These are phyloP conservation scores for Corynorhinus townsendii DNA, from an alignment of 2,113 vertebrate species.

Conservation along the genomic window DNA sequence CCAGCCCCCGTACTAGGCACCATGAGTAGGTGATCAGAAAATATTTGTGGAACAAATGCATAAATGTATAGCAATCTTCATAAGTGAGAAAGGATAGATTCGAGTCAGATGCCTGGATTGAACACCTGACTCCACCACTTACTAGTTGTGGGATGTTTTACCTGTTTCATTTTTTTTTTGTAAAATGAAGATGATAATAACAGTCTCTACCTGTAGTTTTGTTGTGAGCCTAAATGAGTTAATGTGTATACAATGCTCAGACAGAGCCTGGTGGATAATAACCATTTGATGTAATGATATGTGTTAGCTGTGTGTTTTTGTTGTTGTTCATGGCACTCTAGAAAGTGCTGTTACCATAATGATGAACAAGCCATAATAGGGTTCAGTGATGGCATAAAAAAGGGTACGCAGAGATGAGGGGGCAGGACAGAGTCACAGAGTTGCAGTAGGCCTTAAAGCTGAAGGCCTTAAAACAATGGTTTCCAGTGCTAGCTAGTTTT, in stretches of 20 bases:
- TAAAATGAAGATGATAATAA: conserved; percentile 33
- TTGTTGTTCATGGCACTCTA: not conserved
- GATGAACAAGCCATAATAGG: not conserved
- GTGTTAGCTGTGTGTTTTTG: not conserved
- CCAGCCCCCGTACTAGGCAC: not conserved
- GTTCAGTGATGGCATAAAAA: not conserved
- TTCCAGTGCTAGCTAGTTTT: not conserved
- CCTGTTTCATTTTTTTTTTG: not conserved
- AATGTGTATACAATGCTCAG: not conserved
- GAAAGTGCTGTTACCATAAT: not conserved
- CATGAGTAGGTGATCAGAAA: not conserved
- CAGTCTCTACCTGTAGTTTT: not conserved
- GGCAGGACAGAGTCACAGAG: not conserved
- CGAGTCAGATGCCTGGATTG: not conserved
- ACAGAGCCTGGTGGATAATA: not conserved
- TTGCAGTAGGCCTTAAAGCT: not conserved
- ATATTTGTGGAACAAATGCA: not conserved
- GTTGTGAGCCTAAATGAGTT: not conserved
- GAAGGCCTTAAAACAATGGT: not conserved
- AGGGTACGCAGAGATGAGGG: too few species aligned
- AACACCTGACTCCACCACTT: not conserved
- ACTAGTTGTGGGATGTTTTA: not conserved
- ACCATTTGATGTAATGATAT: not conserved
- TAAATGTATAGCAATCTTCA: conserved; percentile 1
- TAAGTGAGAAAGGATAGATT: not conserved